A percentile compares a stretch with the other conserved stretches of the same genome.
These are phyloP conservation scores for Abrostola tripartita DNA, from an alignment of 2,888 invertebrate species.

Conservation along the genomic window DNA sequence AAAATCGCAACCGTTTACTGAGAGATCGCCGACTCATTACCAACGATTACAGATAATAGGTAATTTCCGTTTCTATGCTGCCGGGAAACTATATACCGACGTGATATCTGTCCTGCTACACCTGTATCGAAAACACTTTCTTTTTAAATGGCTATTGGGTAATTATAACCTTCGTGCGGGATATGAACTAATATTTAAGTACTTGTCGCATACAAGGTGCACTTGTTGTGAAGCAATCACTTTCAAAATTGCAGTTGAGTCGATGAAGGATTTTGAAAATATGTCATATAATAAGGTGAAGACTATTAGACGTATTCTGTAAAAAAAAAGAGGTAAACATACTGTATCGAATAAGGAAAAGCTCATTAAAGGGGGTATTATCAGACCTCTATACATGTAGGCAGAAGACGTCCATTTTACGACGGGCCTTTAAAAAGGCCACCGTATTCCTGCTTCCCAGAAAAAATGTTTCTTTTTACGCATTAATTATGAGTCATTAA, in stretches of 20 bases:
- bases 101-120: not conserved
- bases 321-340: too few species aligned
- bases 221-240: not conserved
- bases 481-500: too few species aligned
- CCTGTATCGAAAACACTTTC: constrained; percentile 17
- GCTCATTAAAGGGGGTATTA: too few species aligned
- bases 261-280: too few species aligned
- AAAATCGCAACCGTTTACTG: not conserved
- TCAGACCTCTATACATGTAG: too few species aligned
- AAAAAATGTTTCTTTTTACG: too few species aligned
- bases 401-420: too few species aligned
- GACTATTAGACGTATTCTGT: too few species aligned
- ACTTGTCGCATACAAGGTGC: not conserved
- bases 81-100: constrained; percentile 13
- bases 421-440: too few species aligned
- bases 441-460: too few species aligned
- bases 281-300: too few species aligned
- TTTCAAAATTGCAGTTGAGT: not conserved
- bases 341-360: too few species aligned
- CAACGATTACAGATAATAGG: constrained; percentile 24
- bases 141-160: constrained; percentile 10
- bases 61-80: constrained; percentile 26
- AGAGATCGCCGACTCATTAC: constrained; percentile 19
- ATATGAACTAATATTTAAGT: not conserved
- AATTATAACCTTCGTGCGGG: not conserved